Base-by-base conservation (phyloP, 1,140 invertebrate species). In the Sitodiplosis mosellana region DNA sequence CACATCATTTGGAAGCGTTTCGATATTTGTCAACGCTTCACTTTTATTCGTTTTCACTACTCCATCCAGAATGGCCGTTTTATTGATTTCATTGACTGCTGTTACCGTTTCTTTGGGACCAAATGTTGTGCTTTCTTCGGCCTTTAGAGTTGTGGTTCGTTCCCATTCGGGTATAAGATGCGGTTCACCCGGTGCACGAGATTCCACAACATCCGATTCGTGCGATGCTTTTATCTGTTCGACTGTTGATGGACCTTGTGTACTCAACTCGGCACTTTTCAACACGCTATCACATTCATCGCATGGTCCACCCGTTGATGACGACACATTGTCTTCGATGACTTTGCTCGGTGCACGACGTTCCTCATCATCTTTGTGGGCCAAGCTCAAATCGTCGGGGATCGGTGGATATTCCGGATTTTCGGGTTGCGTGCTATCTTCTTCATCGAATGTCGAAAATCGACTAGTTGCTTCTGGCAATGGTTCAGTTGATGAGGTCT, bases 81-180 rank as follows among this genome's bases (percentile, higher is more conserved):
- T 15, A 40, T 12, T 40, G n/a, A 15, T 15, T 5, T 27, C 27
- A 27, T 27, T 27, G 4, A 10, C 27, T 5, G 4, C 27, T 3
- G 27, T 27, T 3, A 27, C 10, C 27, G 10, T 27, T 5, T 27
- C 27, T 5, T 27, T 27, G 3, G 27, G 27, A 27, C 27, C 27
- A 27, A 27, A 10, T 40, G 38, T 40, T 40, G 38, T 40, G n/a
- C n/a, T 15, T 19, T 40, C 38, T 27, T 27, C 27, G 4, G 10
- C 10, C 10, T 27, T 27, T 27, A 10, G 3, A 12, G 43, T 44
- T 19, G 17, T 18, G 21, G 53, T 54, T 40, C 52, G 42, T 40
- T 55, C 54, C 54, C 54, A 55, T 52, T 54, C 54, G 12, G 52
- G 51, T 46, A 55, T 51, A 4, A 54, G 33, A 11, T 46, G 44